phyloP scores from a whole-genome alignment of 2,888 invertebrate species.

The Ichneumoninae sp. region DNA sequence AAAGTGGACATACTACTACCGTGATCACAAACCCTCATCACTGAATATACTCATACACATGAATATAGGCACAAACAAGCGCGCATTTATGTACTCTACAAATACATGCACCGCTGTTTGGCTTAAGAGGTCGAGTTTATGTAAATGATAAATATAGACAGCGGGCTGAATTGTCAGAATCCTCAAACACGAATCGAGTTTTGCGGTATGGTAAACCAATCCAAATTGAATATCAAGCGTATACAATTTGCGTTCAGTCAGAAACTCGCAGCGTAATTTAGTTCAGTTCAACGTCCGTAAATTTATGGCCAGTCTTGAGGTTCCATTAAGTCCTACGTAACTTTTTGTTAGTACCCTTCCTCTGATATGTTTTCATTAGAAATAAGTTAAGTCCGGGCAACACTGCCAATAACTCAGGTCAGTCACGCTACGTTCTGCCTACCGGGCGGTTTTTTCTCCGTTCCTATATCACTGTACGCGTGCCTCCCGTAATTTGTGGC shows the following conservation, averaged over 20 bases:
- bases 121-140: slow-evolving; percentile 22
- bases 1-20: not conserved
- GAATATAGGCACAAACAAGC: not conserved
- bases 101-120: not conserved
- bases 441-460: not conserved
- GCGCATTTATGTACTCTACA: not conserved
- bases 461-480: not conserved
- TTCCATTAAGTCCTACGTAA: not conserved
- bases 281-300: not conserved
- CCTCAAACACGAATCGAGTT: slow-evolving; percentile 33
- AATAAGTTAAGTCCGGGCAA: not conserved
- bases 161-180: slow-evolving; percentile 4
- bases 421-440: no score
- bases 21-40: slow-evolving; percentile 19
- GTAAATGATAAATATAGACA: slow-evolving; percentile 22
- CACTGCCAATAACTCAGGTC: not conserved
- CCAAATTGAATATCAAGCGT: slow-evolving; percentile 20
- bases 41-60: slow-evolving; percentile 14
- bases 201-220: slow-evolving; percentile 33
- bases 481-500: not conserved
- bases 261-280: not conserved
- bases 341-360: not conserved
- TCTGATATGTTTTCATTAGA: not conserved
- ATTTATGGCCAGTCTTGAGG: not conserved
- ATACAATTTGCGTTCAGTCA: slow-evolving; percentile 12